Base-by-base conservation (phyloP, 2,888 invertebrate species). In the Dynastes maya region DNA sequence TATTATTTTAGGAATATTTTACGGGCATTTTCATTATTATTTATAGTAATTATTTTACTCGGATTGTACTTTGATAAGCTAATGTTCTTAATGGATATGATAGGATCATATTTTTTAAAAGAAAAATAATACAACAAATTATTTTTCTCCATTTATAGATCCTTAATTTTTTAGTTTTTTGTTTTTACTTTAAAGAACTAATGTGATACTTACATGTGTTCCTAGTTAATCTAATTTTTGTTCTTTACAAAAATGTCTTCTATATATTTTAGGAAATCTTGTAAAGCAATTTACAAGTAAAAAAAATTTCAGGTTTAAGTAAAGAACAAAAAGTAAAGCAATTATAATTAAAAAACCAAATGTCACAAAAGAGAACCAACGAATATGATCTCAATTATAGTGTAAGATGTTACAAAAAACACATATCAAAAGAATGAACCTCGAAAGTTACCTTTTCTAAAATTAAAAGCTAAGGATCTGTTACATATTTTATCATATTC, bases 181-280 rank as follows among this genome's bases (percentile, higher is more conserved):
- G 4, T 55, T 13, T 55, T 16, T 55, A 55, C 4, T 16, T 16
- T 16, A n/a, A 55, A 55, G 22, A 49, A 68, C 49, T 40, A 37
- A 40, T 65, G 65, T 65, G 65, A 65, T 65, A 64, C 2, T 27
- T n/a, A 45, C 45, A 65, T 65, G 65, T 65, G 65, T 65, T 65
- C 65, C 65, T 65, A 40, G 9, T 40, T 37, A 65, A 65, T 13
- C 11, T n/a, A 55, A n/a, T n/a, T 5, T 45, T 45, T 22, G 55
- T 55, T 55, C 53, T 11, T n/a, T 53, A n/a, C 53, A 11, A 53
- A 2, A n/a, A 3, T n/a, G 5, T 3, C 11, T 53, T 4, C 22
- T 22, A 22, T 55, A n/a, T 22, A 22, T 55, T 55, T 11, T n/a
- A n/a, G 6, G n/a, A 13, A 55, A 16, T 55, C 8, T 55, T 16